phyloP scores from a whole-genome alignment of 2,888 invertebrate genomes.

The Thymelicus lineola region DNA sequence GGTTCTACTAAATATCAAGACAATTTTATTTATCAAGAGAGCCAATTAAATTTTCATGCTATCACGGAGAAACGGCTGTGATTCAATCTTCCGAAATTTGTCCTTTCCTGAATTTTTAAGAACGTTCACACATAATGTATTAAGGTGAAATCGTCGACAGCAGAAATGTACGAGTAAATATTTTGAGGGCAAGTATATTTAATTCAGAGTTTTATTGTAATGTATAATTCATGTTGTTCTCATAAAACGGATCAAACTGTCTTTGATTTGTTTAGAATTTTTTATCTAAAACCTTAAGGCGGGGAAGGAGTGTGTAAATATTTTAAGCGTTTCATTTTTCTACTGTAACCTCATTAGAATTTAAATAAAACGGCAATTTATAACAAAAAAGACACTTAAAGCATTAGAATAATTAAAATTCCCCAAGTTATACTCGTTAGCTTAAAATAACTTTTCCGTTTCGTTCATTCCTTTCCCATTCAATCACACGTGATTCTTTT shows the following conservation, averaged over 20 bases:
- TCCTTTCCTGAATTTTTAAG: slow-evolving; percentile 23
- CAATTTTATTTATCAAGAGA: not conserved
- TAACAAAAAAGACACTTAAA: too few relatives aligned
- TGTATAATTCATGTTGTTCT: slow-evolving; percentile 6
- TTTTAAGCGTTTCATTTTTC: too few relatives aligned
- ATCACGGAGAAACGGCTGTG: slow-evolving; percentile 7
- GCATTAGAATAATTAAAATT: not conserved
- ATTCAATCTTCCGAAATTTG: slow-evolving; percentile 22
- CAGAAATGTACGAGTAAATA: slow-evolving; percentile 11
- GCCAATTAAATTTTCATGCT: slow-evolving; percentile 6
- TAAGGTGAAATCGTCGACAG: slow-evolving; percentile 21
- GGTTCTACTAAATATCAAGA: too few relatives aligned
- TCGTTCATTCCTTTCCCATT: slow-evolving; percentile 2
- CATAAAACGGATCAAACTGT: not conserved
- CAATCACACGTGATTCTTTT: slow-evolving; percentile 8
- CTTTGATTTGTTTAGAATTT: not conserved
- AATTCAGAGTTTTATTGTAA: slow-evolving; percentile 19
- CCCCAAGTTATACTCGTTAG: not conserved
- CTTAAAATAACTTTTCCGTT: not conserved
- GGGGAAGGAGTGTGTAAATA: too few relatives aligned
- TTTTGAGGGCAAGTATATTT: slow-evolving; percentile 19
- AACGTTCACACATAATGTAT: slow-evolving; percentile 26
- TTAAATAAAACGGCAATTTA: too few relatives aligned
- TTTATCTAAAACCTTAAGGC: not conserved
- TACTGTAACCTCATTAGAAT: too few relatives aligned